Percentiles rank a stretch among this genome's conserved stretches.
Conservation (phyloP, 1,140 invertebrate species). For the Cecropterus lyciades region DNA sequence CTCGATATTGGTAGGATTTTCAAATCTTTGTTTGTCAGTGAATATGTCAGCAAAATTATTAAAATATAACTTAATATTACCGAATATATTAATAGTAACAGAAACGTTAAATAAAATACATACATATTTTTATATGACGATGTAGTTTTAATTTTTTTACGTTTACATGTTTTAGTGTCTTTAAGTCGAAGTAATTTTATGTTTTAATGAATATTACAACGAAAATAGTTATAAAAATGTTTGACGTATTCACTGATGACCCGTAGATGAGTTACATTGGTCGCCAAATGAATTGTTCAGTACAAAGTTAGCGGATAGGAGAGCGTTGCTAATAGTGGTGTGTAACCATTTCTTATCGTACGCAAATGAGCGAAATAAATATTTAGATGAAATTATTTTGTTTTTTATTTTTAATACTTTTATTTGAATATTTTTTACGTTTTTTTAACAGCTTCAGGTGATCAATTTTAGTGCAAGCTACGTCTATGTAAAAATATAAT, state of each 20-base stretch:
- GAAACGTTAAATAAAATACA: too few species aligned
- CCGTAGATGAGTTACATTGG: slow-evolving; percentile 16
- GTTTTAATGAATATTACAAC: not conserved
- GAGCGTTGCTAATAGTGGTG: slow-evolving; percentile 47
- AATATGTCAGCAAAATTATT: slow-evolving; percentile 15
- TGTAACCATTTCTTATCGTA: slow-evolving; percentile 63
- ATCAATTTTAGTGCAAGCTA: too few species aligned
- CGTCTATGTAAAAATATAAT: too few species aligned
- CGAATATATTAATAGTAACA: too few species aligned
- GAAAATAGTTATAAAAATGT: slow-evolving; percentile 11
- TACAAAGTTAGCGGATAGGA: slow-evolving; percentile 67
- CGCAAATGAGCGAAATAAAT: slow-evolving; percentile 74
- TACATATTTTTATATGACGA: too few species aligned
- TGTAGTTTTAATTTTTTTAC: too few species aligned
- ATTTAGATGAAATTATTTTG: slow-evolving; percentile 63
- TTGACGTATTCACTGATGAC: slow-evolving; percentile 40
- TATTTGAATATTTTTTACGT: slow-evolving; percentile 40
- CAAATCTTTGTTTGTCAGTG: slow-evolving; percentile 42
- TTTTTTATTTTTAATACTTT: too few species aligned
- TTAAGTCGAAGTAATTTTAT: too few species aligned
- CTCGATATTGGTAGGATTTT: slow-evolving; percentile 22
- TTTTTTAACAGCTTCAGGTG: too few species aligned
- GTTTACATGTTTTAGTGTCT: too few species aligned
- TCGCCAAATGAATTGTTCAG: slow-evolving; percentile 69
- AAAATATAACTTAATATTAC: too few species aligned